Evolutionary conservation across 2,888 invertebrate genomes (phyloP).

Genomic region (Apamea sordens): DNA sequence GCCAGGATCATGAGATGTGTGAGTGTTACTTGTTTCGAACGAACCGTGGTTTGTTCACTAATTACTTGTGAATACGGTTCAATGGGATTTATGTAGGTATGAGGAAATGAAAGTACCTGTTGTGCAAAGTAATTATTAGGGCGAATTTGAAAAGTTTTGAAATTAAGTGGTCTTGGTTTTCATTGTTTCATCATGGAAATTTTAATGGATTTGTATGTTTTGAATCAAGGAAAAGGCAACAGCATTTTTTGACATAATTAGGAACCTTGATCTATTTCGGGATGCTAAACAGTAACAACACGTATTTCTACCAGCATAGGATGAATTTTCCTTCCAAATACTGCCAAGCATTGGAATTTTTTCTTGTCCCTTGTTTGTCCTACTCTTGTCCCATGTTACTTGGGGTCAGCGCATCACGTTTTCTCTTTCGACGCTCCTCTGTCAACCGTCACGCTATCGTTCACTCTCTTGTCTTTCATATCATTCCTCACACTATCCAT

Average conservation of each 20-base stretch:
- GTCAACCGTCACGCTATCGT: neutral
- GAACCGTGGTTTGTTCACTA: slow-evolving; percentile 53
- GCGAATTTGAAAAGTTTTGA: slow-evolving; percentile 13
- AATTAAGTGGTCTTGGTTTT: neutral
- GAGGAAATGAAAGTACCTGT: slow-evolving; percentile 3
- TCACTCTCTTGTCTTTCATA: neutral
- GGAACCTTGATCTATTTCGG: neutral
- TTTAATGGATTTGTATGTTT: neutral
- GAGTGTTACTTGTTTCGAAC: slow-evolving; percentile 48
- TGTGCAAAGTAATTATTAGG: slow-evolving; percentile 5
- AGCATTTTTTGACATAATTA: neutral
- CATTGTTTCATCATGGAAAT: neutral
- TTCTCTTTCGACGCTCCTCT: neutral
- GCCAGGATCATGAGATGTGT: slow-evolving; percentile 55
- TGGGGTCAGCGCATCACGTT: neutral
- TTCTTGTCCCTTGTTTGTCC: too few species aligned
- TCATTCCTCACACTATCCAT: neutral
- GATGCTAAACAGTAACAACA: neutral
- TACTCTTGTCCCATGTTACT: neutral
- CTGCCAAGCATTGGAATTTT: neutral
- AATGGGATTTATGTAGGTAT: slow-evolving; percentile 19
- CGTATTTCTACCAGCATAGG: neutral
- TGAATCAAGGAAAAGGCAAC: neutral
- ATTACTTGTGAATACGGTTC: slow-evolving; percentile 44
- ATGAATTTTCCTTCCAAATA: neutral